Evolutionary conservation across 1,140 invertebrate species (phyloP), one percentile per base, ranked within the genome.

Genomic region (Asbolus verrucosus): DNA sequence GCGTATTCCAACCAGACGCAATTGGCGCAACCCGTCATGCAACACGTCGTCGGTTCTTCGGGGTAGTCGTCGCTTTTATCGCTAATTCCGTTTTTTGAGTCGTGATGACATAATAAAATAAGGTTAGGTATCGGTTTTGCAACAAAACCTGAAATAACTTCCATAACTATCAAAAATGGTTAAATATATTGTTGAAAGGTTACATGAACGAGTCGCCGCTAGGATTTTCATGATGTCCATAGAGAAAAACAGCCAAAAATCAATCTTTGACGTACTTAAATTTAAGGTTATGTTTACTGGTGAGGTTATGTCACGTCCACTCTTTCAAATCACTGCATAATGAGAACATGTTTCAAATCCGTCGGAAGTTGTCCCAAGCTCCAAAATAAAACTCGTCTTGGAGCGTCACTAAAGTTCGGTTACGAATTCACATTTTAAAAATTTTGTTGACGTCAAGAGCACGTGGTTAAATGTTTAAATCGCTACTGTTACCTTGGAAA

Each of bases 1-100:
- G 94, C 95, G 84, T 97, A 98, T 24, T 92, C 85, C 36, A 98
- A 90, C 91, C 94, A 98, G 9, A 98, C 96, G 82, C 96, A 98
- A 79, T 98, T 97, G 0, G 90, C 84, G 85, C 96, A 98, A 0
- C 95, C 96, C 1, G 93, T 95, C 89, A 93, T 93, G 74, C 96
- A 98, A 81, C 96, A 98, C 27, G 85, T 91, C 1, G 90, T 93
- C 0, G 94, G 94, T 71, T 87, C 86, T 60, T 86, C 82, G 0
- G 88, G 89, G 14, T 31, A 62, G 2, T 54, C 46, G 6, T 13
- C 46, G 21, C 11, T 13, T 54, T 54, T 54, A 9, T 50, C 16
- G 41, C 18, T 21, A 11, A 27, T 54, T 54, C 15, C 15, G 1
- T 16, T 14, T 5, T 41, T 14, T 4, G 13, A 18, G 4, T 54